Conservation (phyloP, 2,888 invertebrate species). For the Anoncus sp. region DNA sequence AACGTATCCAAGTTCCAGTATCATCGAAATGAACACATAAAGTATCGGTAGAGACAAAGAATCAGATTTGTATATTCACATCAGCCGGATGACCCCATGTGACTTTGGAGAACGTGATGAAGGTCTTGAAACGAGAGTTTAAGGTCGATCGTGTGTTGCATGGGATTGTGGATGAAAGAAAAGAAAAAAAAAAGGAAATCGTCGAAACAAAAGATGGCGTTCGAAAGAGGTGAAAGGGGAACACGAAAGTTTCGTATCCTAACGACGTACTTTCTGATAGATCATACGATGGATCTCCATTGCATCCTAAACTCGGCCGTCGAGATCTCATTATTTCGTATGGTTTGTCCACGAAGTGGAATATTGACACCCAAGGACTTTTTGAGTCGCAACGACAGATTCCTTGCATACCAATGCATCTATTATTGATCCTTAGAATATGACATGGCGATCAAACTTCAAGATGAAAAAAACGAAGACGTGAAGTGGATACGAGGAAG, state of each 20-base stretch:
- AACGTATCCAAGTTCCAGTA: neutral
- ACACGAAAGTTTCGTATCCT: conserved; percentile 49
- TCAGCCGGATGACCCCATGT: conserved; percentile 45
- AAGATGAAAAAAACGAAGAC: neutral
- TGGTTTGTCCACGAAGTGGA: conserved; percentile 61
- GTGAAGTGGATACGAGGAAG: conserved; percentile 18
- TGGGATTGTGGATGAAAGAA: conserved; percentile 3
- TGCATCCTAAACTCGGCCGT: conserved; percentile 24
- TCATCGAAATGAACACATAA: conserved; percentile 5
- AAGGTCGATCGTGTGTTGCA: conserved; percentile 36
- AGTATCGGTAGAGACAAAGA: conserved; percentile 6
- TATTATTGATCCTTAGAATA: conserved; percentile 46
- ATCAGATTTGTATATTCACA: conserved; percentile 15
- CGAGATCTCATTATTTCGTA: conserved; percentile 62
- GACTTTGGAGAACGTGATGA: conserved; percentile 40
- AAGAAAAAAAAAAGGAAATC: conserved; percentile 17
- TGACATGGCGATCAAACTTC: neutral
- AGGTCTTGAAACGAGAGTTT: conserved; percentile 40
- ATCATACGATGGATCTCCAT: conserved; percentile 49
- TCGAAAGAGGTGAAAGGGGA: conserved; percentile 50
- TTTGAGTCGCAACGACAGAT: conserved; percentile 10
- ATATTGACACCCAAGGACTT: too few relatives aligned
- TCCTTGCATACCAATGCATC: conserved; percentile 37
- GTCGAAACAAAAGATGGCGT: conserved; percentile 17
- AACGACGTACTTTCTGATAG: conserved; percentile 53